Evolutionary conservation across 2,797 vertebrate genomes (phyloP).

Genomic region (Sphaeramia orbicularis): DNA sequence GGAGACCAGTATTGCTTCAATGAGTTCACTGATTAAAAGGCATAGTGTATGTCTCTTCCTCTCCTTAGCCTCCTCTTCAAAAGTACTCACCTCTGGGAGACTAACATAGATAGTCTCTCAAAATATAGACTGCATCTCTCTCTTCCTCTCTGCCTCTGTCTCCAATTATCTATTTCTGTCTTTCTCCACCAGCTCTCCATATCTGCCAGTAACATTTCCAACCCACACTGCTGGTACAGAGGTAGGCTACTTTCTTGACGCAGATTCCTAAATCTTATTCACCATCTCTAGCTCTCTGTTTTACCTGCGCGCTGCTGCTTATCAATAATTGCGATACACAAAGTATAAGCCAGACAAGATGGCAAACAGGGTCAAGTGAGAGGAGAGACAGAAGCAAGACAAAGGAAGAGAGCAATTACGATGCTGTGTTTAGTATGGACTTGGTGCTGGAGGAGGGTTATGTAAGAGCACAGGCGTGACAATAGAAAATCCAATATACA

Average conservation of each 20-base stretch:
- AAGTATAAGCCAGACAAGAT: conserved; percentile 48
- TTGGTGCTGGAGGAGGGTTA: conserved; percentile 53
- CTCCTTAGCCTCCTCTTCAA: conserved; percentile 56
- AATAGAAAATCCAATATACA: conserved; percentile 27
- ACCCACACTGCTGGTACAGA: conserved; percentile 71
- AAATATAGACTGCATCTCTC: conserved; percentile 54
- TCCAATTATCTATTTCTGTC: conserved; percentile 80
- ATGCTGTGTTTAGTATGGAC: conserved; percentile 29
- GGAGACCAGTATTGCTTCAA: conserved; percentile 55
- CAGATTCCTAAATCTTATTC: conserved; percentile 45
- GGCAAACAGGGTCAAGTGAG: conserved; percentile 45
- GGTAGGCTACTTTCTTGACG: conserved; percentile 55
- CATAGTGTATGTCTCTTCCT: conserved; percentile 44
- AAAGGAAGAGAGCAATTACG: conserved; percentile 39
- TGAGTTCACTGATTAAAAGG: conserved; percentile 67
- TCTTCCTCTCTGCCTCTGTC: conserved; percentile 59
- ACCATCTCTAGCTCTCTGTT: conserved; percentile 23
- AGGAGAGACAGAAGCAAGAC: conserved; percentile 21
- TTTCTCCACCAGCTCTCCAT: conserved; percentile 63
- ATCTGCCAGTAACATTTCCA: conserved; percentile 73
- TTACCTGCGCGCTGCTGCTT: conserved; percentile 10
- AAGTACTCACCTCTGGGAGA: conserved; percentile 57
- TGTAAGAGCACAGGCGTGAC: conserved; percentile 47
- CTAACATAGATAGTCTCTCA: conserved; percentile 60
- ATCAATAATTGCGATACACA: conserved; percentile 52